Evolutionary conservation across 2,797 vertebrate species (phyloP).

Genomic region (Sciurus vulgaris): DNA sequence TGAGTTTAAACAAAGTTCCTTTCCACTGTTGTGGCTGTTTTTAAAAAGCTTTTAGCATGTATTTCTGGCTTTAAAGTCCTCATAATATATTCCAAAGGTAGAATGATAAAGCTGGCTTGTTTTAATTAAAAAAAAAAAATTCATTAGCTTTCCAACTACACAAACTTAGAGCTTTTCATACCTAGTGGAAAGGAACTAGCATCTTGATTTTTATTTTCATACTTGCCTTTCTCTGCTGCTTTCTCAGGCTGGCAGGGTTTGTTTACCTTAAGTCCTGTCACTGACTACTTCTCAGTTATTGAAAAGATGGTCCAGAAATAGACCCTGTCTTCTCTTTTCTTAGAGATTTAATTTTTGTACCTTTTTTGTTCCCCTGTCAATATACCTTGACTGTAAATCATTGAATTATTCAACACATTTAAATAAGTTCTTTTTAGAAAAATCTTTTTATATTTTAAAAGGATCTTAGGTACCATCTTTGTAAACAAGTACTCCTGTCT

Average conservation of each 20-base stretch:
- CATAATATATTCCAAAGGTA: neutral
- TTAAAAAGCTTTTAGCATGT: neutral
- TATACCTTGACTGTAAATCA: neutral
- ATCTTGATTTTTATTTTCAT: constrained; percentile 29
- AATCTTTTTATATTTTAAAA: neutral
- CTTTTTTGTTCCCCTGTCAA: neutral
- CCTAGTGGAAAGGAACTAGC: neutral
- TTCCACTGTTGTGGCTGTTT: neutral
- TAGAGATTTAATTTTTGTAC: constrained; percentile 31
- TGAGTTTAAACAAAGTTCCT: constrained; percentile 16
- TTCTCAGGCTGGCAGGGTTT: neutral
- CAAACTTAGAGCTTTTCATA: neutral
- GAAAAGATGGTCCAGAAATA: neutral
- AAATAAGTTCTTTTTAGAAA: neutral
- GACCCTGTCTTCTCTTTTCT: neutral
- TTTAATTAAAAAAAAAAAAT: neutral
- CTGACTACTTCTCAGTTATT: neutral
- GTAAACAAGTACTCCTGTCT: neutral
- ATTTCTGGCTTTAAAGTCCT: neutral
- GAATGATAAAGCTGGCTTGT: neutral
- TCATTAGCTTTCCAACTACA: neutral
- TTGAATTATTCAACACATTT: neutral
- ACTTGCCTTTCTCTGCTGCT: neutral
- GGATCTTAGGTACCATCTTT: constrained; percentile 8
- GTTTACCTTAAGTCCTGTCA: neutral